Base-by-base conservation (phyloP, 1,140 invertebrate genomes). In the Euschistus heros region DNA sequence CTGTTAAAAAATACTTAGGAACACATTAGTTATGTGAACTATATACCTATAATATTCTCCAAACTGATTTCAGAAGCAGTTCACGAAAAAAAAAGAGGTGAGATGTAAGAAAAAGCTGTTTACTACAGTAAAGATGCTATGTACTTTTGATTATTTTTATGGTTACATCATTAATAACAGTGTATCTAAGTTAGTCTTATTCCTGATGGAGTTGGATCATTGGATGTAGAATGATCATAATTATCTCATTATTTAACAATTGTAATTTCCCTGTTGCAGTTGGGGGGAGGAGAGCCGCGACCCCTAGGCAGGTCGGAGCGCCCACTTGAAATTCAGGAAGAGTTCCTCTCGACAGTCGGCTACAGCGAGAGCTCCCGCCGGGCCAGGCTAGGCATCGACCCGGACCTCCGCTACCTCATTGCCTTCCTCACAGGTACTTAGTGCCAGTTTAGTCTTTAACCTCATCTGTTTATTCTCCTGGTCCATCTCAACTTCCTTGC, bases 321-420 rank as follows among this genome's bases (percentile, higher is more conserved):
- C 67, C 83, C 83, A 15, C 73, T 85, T 47, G 74, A 79, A 68
- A 76, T 84, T 68, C 84, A 86, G 72, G 82, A 85, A 70, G 77
- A 81, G 66, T 83, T 82, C 76, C 76, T 86, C 59, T 75, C 76
- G 62, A 77, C 75, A 64, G 76, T 81, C 33, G 84, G 83, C 26
- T 85, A 82, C 76, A 74, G 74, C 60, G 82, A 83, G 62, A 69
- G 76, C 66, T 77, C 80, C 2, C 76, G 83, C 60, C 75, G 83
- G 69, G 74, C 80, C 37, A 75, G 84, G 44, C 75, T 86, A 68
- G 82, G 82, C 2, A 82, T 85, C 24, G 83, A 85, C 74, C 82
- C 82, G 20, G 83, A 85, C 69, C 73, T 85, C 64, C 76, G 82
- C 44, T 78, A 83, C 73, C 75, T 81, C 60, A 73, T 86, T 54